Evolutionary conservation across 2,888 invertebrate species (phyloP).

Genomic region (Cosmia pyralina): DNA sequence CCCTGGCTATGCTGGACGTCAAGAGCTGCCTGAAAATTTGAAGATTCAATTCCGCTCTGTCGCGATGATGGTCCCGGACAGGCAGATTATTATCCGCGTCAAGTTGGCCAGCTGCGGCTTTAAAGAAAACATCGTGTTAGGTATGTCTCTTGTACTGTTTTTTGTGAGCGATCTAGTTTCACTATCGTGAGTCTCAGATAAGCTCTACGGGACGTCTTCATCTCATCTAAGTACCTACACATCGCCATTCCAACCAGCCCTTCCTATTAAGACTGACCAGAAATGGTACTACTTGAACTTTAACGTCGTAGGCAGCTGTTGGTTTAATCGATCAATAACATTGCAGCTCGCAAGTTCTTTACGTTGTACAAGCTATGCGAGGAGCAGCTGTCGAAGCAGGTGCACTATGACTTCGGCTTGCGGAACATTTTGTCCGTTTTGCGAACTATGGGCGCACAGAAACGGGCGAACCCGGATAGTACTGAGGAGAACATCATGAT

Average conservation of each 20-base stretch:
- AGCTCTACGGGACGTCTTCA: background rate
- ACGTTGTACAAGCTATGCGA: slow-evolving; percentile 97
- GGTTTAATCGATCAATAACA: background rate
- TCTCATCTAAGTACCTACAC: background rate
- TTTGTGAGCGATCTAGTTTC: background rate
- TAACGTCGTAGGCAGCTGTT: background rate
- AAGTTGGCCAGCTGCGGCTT: slow-evolving; percentile 98
- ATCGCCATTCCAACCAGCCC: too few species aligned
- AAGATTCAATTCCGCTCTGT: slow-evolving; percentile 97
- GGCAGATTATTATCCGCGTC: slow-evolving; percentile 97
- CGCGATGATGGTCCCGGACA: slow-evolving; percentile 98
- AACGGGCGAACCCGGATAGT: slow-evolving; percentile 94
- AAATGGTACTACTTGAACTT: background rate
- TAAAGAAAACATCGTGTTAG: slow-evolving; percentile 94
- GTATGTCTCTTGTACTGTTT: slow-evolving; percentile 60
- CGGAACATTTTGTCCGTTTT: slow-evolving; percentile 95
- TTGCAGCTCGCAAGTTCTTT: slow-evolving; percentile 93
- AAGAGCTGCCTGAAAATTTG: slow-evolving; percentile 97
- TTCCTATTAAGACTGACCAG: background rate
- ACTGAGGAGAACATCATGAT: slow-evolving; percentile 98
- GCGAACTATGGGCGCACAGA: slow-evolving; percentile 94
- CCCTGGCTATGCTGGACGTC: slow-evolving; percentile 97
- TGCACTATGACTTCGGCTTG: slow-evolving; percentile 96
- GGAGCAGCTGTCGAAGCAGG: slow-evolving; percentile 97
- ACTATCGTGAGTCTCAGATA: background rate